Conservation (phyloP, 2,888 invertebrate species). For the Smittia aterrima region DNA sequence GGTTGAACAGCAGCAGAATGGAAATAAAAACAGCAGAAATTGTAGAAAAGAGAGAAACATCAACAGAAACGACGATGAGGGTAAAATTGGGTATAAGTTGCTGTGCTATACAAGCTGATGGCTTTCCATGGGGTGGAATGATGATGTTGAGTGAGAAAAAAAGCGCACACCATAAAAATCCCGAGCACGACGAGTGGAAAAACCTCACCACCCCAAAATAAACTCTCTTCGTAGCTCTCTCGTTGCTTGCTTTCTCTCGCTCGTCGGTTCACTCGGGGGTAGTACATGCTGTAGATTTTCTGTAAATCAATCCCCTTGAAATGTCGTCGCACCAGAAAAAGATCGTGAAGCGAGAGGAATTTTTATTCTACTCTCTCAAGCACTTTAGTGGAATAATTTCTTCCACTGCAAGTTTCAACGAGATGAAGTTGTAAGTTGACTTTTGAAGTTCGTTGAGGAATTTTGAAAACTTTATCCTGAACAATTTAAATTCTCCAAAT, state of each 20-base stretch:
- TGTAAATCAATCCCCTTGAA: slow-evolving; percentile 33
- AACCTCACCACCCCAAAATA: slow-evolving; percentile 26
- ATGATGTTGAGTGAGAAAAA: slow-evolving; percentile 37
- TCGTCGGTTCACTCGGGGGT: neutral
- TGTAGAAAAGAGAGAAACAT: slow-evolving; percentile 36
- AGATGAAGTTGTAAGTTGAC: no score
- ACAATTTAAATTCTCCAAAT: no score
- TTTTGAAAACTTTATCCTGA: no score
- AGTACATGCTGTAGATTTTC: neutral
- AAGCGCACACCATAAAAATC: slow-evolving; percentile 35
- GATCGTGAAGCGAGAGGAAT: no score
- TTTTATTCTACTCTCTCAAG: no score
- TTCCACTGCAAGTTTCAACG: no score
- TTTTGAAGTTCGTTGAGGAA: no score
- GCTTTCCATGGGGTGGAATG: slow-evolving; percentile 17
- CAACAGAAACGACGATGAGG: slow-evolving; percentile 40
- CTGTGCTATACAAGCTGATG: neutral
- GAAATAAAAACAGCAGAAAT: slow-evolving; percentile 29
- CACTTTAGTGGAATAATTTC: no score
- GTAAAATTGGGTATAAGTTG: slow-evolving; percentile 20
- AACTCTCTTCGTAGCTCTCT: slow-evolving; percentile 32
- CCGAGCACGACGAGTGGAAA: neutral
- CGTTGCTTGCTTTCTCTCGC: neutral
- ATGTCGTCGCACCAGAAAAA: neutral
- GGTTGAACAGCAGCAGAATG: slow-evolving; percentile 39